Conservation (phyloP, 2,113 vertebrate species). For the Spizaetus ornatus region DNA sequence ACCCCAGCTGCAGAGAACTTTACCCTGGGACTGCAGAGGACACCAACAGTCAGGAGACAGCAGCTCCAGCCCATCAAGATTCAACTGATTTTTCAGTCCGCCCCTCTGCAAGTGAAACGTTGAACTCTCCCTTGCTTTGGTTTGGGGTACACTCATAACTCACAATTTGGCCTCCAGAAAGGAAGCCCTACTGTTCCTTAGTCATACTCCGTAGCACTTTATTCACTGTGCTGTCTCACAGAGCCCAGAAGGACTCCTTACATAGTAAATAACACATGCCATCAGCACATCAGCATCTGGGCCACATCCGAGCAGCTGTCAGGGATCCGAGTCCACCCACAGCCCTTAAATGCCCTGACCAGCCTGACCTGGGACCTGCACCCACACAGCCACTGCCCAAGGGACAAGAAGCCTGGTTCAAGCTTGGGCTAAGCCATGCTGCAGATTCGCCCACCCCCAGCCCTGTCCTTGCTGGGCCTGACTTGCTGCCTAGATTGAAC, state of each 20-base stretch:
- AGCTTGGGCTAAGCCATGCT: background rate
- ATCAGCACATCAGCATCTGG: background rate
- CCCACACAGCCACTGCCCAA: background rate
- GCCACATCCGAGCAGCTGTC: background rate
- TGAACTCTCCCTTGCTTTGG: background rate
- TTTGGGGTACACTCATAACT: background rate
- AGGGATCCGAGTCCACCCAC: background rate
- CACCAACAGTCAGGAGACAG: background rate
- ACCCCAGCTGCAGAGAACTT: background rate
- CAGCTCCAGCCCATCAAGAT: background rate
- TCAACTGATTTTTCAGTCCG: background rate
- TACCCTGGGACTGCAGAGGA: background rate
- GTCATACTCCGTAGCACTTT: background rate
- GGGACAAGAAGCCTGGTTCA: background rate
- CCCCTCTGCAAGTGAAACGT: background rate
- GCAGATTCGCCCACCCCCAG: rapidly evolving
- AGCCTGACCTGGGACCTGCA: background rate
- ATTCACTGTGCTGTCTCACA: background rate
- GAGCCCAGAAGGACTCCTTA: background rate
- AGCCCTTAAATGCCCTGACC: background rate
- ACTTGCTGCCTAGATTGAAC: background rate
- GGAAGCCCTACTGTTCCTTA: background rate
- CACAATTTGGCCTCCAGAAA: background rate
- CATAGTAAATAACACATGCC: background rate
- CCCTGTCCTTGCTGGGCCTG: background rate